Conservation (phyloP, 2,888 invertebrate genomes). For the Tubulanus polymorphus region DNA sequence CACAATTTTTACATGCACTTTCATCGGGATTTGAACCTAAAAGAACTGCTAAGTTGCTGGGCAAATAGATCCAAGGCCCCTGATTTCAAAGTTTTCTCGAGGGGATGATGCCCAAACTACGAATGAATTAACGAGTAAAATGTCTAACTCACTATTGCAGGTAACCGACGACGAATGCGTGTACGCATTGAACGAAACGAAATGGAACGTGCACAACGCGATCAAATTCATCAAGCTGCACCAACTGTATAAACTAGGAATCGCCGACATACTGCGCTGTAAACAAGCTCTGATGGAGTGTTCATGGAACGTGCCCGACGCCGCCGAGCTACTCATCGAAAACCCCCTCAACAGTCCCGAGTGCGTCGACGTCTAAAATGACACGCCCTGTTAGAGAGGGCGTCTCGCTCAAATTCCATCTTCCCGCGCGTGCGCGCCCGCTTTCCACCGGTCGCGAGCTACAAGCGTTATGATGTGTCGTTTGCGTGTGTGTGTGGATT, state of each 20-base stretch:
- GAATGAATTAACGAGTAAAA: no score
- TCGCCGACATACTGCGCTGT: slow-evolving; percentile 46
- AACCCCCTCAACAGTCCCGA: slow-evolving; percentile 34
- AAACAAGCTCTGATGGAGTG: slow-evolving; percentile 61
- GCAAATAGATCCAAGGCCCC: no score
- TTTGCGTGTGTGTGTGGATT: no score
- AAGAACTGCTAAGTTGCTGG: no score
- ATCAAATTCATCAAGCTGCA: slow-evolving; percentile 75
- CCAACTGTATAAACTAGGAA: slow-evolving; percentile 51
- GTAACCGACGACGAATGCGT: slow-evolving; percentile 68
- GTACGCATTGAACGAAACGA: slow-evolving; percentile 73
- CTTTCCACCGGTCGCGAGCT: no score
- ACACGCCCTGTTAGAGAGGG: background rate
- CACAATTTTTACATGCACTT: no score
- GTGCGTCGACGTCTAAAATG: slow-evolving; percentile 30
- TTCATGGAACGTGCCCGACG: slow-evolving; percentile 67
- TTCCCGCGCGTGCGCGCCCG: no score
- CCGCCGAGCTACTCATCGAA: slow-evolving; percentile 59
- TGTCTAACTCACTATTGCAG: slow-evolving; percentile 28
- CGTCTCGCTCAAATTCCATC: background rate
- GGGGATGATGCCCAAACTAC: no score
- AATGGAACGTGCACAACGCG: slow-evolving; percentile 85
- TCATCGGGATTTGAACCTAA: no score
- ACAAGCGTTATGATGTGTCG: no score
- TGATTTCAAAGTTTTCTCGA: no score